These are phyloP conservation scores for Notolepis coatsorum DNA, from an alignment of 2,797 vertebrate genomes.

Conservation along the genomic window DNA sequence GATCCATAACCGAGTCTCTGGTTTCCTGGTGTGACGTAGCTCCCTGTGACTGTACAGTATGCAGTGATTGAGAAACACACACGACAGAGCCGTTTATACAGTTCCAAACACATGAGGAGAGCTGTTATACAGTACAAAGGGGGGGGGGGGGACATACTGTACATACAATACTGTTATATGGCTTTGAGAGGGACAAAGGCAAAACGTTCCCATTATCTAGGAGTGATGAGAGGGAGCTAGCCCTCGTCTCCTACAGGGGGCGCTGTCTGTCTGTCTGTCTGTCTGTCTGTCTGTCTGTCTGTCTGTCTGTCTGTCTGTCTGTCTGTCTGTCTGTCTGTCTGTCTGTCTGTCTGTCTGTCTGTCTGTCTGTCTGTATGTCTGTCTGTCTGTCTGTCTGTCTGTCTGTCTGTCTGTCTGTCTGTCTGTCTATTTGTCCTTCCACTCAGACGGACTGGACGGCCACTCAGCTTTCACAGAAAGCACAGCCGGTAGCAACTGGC, in stretches of 20 bases:
- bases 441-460: slow-evolving; percentile 25
- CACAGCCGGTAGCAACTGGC: slow-evolving; percentile 47
- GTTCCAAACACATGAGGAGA: slow-evolving; percentile 28
- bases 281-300: slow-evolving; percentile 11
- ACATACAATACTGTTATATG: slow-evolving; percentile 65
- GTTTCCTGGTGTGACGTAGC: slow-evolving; percentile 1
- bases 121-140: slow-evolving; percentile 67
- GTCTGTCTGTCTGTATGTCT: slow-evolving; percentile 22
- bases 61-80: slow-evolving; percentile 26
- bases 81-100: background rate
- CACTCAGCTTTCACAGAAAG: slow-evolving; percentile 83
- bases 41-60: slow-evolving; percentile 10
- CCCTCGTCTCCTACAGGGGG: slow-evolving; percentile 36
- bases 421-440: slow-evolving; percentile 25
- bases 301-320: slow-evolving; percentile 26
- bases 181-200: slow-evolving; percentile 57
- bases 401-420: slow-evolving; percentile 3
- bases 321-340: slow-evolving; percentile 25
- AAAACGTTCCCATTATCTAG: slow-evolving; percentile 21
- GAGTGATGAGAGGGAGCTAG: slow-evolving; percentile 28
- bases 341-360: slow-evolving; percentile 21
- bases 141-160: slow-evolving; percentile 30
- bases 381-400: slow-evolving; percentile 24
- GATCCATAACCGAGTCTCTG: background rate
- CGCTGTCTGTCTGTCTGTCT: slow-evolving; percentile 10